These are phyloP conservation scores for Lepus oiostolus DNA, from an alignment of 2,797 vertebrate genomes.

Conservation along the genomic window DNA sequence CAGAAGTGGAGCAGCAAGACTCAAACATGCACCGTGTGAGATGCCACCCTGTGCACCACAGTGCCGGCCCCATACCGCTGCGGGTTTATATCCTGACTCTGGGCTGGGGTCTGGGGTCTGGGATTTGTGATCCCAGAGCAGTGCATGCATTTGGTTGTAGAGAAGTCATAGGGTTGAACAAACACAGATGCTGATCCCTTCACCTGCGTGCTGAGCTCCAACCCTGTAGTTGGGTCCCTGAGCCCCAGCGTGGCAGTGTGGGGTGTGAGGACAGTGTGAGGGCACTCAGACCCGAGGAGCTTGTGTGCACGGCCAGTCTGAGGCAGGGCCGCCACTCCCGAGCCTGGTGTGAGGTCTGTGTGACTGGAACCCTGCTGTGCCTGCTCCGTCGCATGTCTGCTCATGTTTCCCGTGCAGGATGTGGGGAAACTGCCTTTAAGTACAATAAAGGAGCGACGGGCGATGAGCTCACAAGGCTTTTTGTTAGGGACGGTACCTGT, in stretches of 20 bases:
- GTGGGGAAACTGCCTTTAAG: constrained; percentile 71
- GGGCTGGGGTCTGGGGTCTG: not conserved
- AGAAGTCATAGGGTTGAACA: not conserved
- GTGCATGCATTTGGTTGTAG: not conserved
- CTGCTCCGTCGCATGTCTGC: constrained; percentile 74
- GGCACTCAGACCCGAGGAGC: not conserved
- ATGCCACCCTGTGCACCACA: too few species aligned
- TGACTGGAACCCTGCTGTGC: constrained; percentile 56
- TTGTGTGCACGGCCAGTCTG: not conserved
- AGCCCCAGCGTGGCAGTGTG: not conserved
- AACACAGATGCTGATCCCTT: not conserved
- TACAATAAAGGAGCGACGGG: constrained; percentile 75
- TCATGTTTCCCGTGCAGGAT: constrained; percentile 81
- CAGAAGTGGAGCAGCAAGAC: too few species aligned
- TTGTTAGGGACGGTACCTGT: constrained; percentile 77
- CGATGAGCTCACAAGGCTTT: constrained; percentile 75
- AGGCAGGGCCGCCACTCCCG: not conserved
- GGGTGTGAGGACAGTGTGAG: not conserved
- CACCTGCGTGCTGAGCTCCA: too few species aligned
- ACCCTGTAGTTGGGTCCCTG: not conserved
- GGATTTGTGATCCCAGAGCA: not conserved
- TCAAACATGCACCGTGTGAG: too few species aligned
- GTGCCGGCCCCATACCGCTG: too few species aligned
- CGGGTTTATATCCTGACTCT: not conserved
- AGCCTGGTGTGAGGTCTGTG: constrained; percentile 49